phyloP scores from a whole-genome alignment of 2,888 invertebrate genomes.

The Drosophila infuscata region DNA sequence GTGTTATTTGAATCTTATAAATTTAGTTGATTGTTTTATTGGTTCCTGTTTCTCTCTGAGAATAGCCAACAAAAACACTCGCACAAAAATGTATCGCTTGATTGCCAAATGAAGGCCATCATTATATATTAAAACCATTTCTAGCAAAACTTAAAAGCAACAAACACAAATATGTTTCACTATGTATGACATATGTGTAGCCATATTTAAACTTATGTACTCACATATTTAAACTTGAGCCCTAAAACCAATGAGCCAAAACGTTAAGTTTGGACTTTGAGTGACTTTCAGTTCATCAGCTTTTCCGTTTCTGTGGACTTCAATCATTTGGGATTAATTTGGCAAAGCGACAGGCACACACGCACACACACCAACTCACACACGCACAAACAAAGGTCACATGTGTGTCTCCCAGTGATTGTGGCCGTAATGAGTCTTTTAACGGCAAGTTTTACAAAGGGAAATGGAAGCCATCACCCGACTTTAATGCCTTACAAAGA shows the following conservation, averaged over 20 bases:
- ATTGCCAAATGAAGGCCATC: background rate
- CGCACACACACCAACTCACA: background rate
- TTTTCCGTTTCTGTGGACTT: conserved; percentile 55
- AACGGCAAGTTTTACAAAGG: conserved; percentile 44
- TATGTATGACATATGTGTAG: background rate
- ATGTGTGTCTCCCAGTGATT: conserved; percentile 38
- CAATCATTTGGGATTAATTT: conserved; percentile 81
- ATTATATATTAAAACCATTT: conserved; percentile 14
- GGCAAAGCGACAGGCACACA: conserved; percentile 31
- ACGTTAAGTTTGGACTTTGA: conserved; percentile 47
- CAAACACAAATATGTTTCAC: conserved; percentile 1
- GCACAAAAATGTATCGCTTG: background rate
- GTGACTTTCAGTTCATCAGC: conserved; percentile 59
- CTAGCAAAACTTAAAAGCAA: conserved; percentile 20
- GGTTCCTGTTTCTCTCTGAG: no score
- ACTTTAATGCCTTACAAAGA: conserved; percentile 61
- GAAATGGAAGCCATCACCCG: conserved; percentile 43
- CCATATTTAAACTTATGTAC: conserved; percentile 2
- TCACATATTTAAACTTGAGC: conserved; percentile 40
- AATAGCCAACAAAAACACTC: background rate
- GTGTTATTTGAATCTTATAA: background rate
- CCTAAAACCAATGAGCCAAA: conserved; percentile 53
- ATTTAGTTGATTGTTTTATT: background rate
- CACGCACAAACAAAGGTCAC: conserved; percentile 60
- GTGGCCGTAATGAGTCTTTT: conserved; percentile 63